Conservation (phyloP, 2,888 invertebrate species). For the Plusia festucae region DNA sequence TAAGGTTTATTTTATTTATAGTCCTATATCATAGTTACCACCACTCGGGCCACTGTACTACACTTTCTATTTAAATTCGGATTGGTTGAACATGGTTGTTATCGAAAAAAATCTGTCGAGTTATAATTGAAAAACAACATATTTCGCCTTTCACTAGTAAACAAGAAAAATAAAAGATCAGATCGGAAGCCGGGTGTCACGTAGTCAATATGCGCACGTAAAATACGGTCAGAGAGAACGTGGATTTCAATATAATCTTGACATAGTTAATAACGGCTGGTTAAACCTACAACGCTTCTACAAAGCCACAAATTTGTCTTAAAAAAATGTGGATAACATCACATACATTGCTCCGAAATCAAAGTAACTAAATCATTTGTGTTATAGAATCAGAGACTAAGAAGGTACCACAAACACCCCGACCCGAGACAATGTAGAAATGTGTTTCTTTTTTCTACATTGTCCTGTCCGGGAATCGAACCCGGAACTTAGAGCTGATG, state of each 20-base stretch:
- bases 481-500: too few relatives aligned
- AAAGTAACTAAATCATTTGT: too few relatives aligned
- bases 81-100: conserved; percentile 34
- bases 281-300: too few relatives aligned
- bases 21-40: not conserved
- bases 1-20: not conserved
- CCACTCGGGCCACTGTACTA: not conserved
- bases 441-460: too few relatives aligned
- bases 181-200: conserved; percentile 47
- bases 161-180: conserved; percentile 51
- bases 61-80: conserved; percentile 61
- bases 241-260: conserved; percentile 31
- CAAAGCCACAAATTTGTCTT: too few relatives aligned
- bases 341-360: too few relatives aligned
- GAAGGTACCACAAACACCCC: too few relatives aligned
- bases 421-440: too few relatives aligned
- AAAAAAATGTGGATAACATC: too few relatives aligned
- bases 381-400: too few relatives aligned
- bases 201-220: conserved; percentile 49
- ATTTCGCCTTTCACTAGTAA: conserved; percentile 56
- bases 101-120: conserved; percentile 40
- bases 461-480: too few relatives aligned
- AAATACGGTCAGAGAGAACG: conserved; percentile 29
- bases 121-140: conserved; percentile 45
- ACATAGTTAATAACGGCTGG: not conserved